Evolutionary conservation across 2,888 invertebrate genomes (phyloP).

Genomic region (Hyalella azteca): DNA sequence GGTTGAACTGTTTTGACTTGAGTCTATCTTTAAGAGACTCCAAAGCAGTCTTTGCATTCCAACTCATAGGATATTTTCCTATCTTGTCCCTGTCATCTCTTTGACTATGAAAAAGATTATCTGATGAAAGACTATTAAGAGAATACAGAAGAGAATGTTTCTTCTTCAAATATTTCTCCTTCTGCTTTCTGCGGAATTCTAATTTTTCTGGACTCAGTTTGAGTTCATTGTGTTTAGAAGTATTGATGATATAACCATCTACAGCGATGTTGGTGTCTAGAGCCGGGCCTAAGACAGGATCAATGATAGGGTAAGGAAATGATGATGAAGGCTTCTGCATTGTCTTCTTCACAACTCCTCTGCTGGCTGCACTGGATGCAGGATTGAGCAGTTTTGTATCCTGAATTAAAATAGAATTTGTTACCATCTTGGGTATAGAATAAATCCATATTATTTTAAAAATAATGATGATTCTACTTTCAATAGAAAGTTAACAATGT

Average conservation of each 20-base stretch:
- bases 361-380: neutral
- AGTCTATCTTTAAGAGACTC: neutral
- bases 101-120: neutral
- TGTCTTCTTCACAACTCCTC: neutral
- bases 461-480: no score
- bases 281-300: neutral
- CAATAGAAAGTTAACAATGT: no score
- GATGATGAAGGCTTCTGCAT: neutral
- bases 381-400: neutral
- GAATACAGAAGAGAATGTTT: neutral
- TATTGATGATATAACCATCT: slow-evolving; percentile 2
- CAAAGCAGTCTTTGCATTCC: neutral
- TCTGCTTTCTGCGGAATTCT: neutral
- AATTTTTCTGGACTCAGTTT: neutral
- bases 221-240: neutral
- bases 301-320: slow-evolving; percentile 4
- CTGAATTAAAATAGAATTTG: neutral
- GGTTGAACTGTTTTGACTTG: neutral
- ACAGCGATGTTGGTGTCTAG: neutral
- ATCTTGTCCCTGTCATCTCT: neutral
- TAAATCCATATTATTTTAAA: no score
- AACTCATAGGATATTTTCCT: neutral
- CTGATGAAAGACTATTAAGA: neutral
- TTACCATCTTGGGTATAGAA: no score
- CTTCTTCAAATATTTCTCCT: neutral